Evolutionary conservation across 2,888 invertebrate genomes (phyloP), one percentile per base, ranked within the genome.

Genomic region (Spodoptera picta): DNA sequence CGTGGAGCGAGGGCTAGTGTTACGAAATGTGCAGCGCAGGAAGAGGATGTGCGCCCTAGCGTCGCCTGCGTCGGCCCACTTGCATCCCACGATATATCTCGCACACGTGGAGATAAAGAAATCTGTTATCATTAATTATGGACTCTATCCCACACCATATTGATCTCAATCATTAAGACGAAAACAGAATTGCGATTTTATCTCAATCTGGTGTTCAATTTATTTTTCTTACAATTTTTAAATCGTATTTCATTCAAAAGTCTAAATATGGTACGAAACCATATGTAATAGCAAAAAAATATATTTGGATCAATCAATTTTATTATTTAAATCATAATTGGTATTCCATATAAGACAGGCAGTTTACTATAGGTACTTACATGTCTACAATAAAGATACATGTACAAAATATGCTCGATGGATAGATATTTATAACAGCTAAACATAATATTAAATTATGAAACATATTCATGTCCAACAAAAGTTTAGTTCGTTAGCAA

Each of bases 11-110:
- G 89, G 87, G 86, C 87, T 88, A 86, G 87, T 89, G 86, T 93
- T 93, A 91, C 93, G 92, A 93, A 90, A 93, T 84, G 80, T 82
- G 82, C 82, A 81, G 75, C 78, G 83, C 92, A 92, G 93, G 92
- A 93, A 93, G 90, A 92, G 93, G 93, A 93, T 90, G 86, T 88
- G 86, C 84, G 88, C 86, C 84, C 87, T 81, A 79, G 73, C 72
- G 60, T 24, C 36, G 54, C 31, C 52, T 27, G 41, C 53, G 50
- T 48, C 55, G 55, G 46, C 43, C 2, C 46, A 46, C 19, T 42
- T n/a, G 27, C 46, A 47, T 70, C 70, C 54, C 66, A 51, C 70
- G 54, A 58, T 66, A 53, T 61, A 58, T 60, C 52, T 60, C 53
- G 23, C 52, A 24, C 44, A 49, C 64, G 60, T 57, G 62, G 56